Evolutionary conservation across 2,888 invertebrate species (phyloP), one percentile per base, ranked within the genome.

Genomic region (Ophion obscuratus): DNA sequence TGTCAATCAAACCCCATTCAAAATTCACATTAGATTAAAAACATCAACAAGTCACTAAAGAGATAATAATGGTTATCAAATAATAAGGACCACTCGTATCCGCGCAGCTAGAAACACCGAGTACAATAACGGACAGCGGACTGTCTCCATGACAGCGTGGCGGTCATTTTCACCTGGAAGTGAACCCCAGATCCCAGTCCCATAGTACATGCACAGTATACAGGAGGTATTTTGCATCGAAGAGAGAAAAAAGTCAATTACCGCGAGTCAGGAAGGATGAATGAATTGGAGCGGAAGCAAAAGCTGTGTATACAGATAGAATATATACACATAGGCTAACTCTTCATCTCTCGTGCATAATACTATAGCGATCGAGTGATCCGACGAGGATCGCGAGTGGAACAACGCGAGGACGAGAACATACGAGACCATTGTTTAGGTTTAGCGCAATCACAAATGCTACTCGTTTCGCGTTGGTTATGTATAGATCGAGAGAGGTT

Each of bases 371-470:
- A 70, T 71, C 82, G 82, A 83, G 73, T 71, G 78, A 83, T 82
- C 64, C 68, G 62, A n/a, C 75, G 82, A 82, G 67, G 71, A 84
- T 57, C 70, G 75, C 70, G 53, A 79, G 73, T 66, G 66, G 77
- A 84, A 82, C 80, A 86, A 80, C 81, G 81, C 81, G 67, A 66
- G 82, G 82, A 85, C 81, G 59, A 84, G 68, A 71, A 66, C 27
- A 75, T 73, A 68, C 75, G 74, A 40, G 78, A 44, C 90, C 88
- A 91, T 91, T 91, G 91, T 91, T 91, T 90, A 89, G 89, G 88
- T 90, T 91, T 91, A 91, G 90, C 90, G 88, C 91, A 91, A 91
- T 91, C 90, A 90, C 90, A 90, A 91, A 90, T 89, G 87, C 90
- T 82, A 59, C 70, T 64, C 88, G 81, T 64, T 81, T 64, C 74